Evolutionary conservation across 2,888 invertebrate genomes (phyloP).

Genomic region (Parnassius glacialis): DNA sequence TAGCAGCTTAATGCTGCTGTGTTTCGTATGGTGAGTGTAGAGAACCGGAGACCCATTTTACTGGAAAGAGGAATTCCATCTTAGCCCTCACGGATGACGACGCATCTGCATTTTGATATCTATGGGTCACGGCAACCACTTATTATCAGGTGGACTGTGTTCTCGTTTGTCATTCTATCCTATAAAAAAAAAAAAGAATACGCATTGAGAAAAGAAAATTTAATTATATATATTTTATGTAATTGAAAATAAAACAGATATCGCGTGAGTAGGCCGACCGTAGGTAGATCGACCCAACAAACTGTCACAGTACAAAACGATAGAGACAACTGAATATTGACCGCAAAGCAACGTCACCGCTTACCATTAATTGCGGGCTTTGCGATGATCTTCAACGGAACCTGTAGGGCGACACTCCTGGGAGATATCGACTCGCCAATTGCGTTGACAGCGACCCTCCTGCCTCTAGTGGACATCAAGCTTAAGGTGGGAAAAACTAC

Average conservation of each 20-base stretch:
- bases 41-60: no score
- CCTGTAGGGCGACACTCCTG: conserved; percentile 67
- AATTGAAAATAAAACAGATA: conserved; percentile 46
- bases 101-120: no score
- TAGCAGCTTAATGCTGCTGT: no score
- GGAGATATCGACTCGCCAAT: conserved; percentile 76
- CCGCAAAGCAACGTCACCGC: conserved; percentile 54
- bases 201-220: no score
- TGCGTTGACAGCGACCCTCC: conserved; percentile 76
- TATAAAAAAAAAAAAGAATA: no score
- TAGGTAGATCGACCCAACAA: conserved; percentile 62
- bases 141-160: no score
- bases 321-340: conserved; percentile 76
- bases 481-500: conserved; percentile 79
- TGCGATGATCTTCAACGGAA: conserved; percentile 70
- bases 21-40: no score
- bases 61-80: no score
- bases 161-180: no score
- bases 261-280: conserved; percentile 58
- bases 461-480: conserved; percentile 58
- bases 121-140: no score
- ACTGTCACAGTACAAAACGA: conserved; percentile 70
- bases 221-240: background rate
- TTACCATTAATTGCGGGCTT: conserved; percentile 78
- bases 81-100: no score